These are phyloP conservation scores for Pterocles burchelli DNA, from an alignment of 2,113 vertebrate species.

Conservation along the genomic window DNA sequence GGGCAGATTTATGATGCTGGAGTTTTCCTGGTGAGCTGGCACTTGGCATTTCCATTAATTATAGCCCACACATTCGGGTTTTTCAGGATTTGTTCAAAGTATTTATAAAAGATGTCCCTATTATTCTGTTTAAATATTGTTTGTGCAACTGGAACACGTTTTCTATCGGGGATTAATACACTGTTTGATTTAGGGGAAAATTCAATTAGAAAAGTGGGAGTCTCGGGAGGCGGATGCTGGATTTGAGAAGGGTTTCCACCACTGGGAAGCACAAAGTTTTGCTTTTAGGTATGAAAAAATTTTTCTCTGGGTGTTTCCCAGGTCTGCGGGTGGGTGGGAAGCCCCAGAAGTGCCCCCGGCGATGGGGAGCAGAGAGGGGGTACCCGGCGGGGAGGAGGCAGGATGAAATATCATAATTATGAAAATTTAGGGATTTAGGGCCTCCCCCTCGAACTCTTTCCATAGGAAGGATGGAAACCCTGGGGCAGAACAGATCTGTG, in stretches of 20 bases:
- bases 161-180: conserved; percentile 67
- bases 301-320: neutral
- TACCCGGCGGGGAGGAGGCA: fast-evolving
- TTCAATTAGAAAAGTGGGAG: conserved; percentile 51
- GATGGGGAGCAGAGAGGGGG: neutral
- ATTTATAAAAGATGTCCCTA: conserved; percentile 64
- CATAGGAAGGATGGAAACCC: neutral
- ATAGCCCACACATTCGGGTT: conserved; percentile 56
- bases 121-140: conserved; percentile 71
- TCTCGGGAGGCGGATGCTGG: neutral
- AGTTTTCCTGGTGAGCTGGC: conserved; percentile 80
- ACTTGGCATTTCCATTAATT: conserved; percentile 82
- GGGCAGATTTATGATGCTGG: conserved; percentile 79
- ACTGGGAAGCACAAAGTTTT: conserved; percentile 8
- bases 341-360: neutral
- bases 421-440: neutral
- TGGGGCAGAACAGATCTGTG: neutral
- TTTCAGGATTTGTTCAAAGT: conserved; percentile 47
- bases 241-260: conserved; percentile 34
- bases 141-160: conserved; percentile 64
- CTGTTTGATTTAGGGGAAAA: conserved; percentile 66
- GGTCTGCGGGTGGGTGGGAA: neutral
- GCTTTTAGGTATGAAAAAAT: conserved; percentile 11
- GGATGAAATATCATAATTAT: neutral
- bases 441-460: neutral